Evolutionary conservation across 2,888 invertebrate species (phyloP), one percentile per base, ranked within the genome.

Genomic region (Lapara coniferarum): DNA sequence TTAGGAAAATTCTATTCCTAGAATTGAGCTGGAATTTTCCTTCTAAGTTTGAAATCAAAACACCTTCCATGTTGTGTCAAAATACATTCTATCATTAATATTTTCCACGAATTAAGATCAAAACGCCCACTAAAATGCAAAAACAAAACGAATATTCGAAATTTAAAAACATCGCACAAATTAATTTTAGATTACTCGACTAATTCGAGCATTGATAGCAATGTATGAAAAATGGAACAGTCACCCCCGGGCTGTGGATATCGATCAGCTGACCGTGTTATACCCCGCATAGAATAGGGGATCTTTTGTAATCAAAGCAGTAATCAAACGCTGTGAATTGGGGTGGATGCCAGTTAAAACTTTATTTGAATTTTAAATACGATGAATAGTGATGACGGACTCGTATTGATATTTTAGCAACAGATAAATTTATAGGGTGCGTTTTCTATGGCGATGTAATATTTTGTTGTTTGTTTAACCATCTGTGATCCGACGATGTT

Each of bases 251-350:
- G 85, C 81, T 81, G 83, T 86, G 75, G 80, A 79, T 88, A 91
- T 91, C 86, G 88, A 89, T 87, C 87, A 85, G 83, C 87, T 88
- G 91, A 87, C 90, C 90, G 85, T 80, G 71, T 78, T 76, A 75
- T 78, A 84, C 81, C 83, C 81, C 76, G 76, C 71, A 73, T 74
- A 75, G 82, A 85, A 86, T 78, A 80, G 82, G 73, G 55, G 79
- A 79, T 88, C 90, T 84, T 87, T 86, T 87, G 88, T 89, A 90
- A 90, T 91, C 90, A 90, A 89, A 91, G 90, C 87, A 86, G 90
- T 91, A 89, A 92, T 92, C 89, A 91, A 91, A 89, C 84, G 85
- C 80, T 80, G 86, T 79, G 86, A 87, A 87, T 87, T 85, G 87
- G 88, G 85, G 84, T 75, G 81, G 80, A 80, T 77, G 80, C 73